Conservation (phyloP, 2,888 invertebrate species). For the Gymnoscelis rufifasciata region DNA sequence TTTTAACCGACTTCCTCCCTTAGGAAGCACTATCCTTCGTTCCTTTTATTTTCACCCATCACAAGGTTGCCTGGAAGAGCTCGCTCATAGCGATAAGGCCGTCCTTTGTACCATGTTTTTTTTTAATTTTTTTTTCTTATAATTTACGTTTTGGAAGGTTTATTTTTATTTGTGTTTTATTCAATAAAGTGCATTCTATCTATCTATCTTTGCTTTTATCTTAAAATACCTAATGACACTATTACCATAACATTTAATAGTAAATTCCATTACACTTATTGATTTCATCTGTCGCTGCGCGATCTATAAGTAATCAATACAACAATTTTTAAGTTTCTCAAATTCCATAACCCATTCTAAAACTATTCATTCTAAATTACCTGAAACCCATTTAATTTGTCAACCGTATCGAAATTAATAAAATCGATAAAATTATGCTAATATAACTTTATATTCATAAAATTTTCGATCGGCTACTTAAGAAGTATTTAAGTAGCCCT, state of each 20-base stretch:
- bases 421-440: slow-evolving; percentile 47
- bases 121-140: no score
- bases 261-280: no score
- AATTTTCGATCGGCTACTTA: slow-evolving; percentile 29
- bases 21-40: no score
- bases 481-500: slow-evolving; percentile 35
- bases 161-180: no score
- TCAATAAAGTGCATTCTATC: no score
- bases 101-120: no score
- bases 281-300: background rate
- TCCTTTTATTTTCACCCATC: background rate
- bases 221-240: no score
- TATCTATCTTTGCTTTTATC: no score
- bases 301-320: background rate
- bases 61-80: background rate
- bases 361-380: slow-evolving; percentile 13
- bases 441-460: slow-evolving; percentile 31
- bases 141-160: no score
- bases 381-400: slow-evolving; percentile 61
- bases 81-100: no score
- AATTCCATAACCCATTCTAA: background rate
- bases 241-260: no score
- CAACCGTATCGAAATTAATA: slow-evolving; percentile 56
- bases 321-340: background rate
- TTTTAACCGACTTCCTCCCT: no score